A percentile compares a stretch with the other conserved stretches of the same genome.
Evolutionary conservation across 1,140 invertebrate genomes (phyloP).

Genomic region (Thrips palmi): DNA sequence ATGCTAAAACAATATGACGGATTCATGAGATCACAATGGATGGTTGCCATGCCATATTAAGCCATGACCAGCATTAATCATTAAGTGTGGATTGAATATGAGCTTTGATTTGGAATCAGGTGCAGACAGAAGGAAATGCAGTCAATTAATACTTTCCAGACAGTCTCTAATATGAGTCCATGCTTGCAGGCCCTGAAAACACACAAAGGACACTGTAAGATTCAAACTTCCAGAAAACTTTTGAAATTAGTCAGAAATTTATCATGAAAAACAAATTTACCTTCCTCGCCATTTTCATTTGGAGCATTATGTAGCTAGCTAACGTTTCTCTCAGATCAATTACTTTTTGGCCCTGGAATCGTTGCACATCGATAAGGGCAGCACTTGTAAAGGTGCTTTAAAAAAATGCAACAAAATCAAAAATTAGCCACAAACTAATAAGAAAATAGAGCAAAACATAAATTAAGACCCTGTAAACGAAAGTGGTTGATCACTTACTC

Average conservation of each 20-base stretch:
- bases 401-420: slow-evolving; percentile 22
- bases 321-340: slow-evolving; percentile 59
- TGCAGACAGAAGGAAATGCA: no score
- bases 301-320: slow-evolving; percentile 50
- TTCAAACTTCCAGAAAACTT: slow-evolving; percentile 4
- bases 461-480: background rate
- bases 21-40: no score
- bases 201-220: slow-evolving; percentile 6
- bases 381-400: slow-evolving; percentile 51
- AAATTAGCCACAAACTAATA: slow-evolving; percentile 2
- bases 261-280: slow-evolving; percentile 24
- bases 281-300: slow-evolving; percentile 65
- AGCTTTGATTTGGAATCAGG: no score
- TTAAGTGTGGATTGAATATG: no score
- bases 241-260: slow-evolving; percentile 1
- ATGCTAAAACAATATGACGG: no score
- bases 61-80: no score
- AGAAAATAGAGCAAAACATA: background rate
- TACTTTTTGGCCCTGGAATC: slow-evolving; percentile 60
- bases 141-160: slow-evolving; percentile 38
- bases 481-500: slow-evolving; percentile 27
- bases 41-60: no score
- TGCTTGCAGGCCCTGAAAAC: slow-evolving; percentile 44
- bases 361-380: slow-evolving; percentile 51
- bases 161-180: slow-evolving; percentile 57